A percentile compares a stretch with the other conserved stretches of the same genome.
Evolutionary conservation across 2,797 vertebrate genomes (phyloP).

Genomic region (Liparis tanakae): DNA sequence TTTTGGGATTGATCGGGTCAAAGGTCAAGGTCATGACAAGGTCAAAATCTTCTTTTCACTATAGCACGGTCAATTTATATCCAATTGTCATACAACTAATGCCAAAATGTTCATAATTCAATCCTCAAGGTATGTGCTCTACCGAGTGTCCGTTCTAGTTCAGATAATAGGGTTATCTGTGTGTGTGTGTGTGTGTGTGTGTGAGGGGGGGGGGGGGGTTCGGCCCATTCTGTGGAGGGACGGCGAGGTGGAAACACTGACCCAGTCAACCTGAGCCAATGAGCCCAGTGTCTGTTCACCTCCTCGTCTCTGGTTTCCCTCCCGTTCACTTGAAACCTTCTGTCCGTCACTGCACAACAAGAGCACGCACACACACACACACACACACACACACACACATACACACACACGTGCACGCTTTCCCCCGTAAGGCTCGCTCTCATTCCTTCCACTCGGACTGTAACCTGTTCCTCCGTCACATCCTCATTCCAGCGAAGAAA

Average conservation of each 20-base stretch:
- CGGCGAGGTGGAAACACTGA: constrained; percentile 78
- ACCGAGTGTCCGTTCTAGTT: too few species aligned
- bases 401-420: constrained; percentile 38
- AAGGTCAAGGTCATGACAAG: too few species aligned
- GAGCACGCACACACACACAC: constrained; percentile 26
- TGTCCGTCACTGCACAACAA: constrained; percentile 51
- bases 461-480: constrained; percentile 48
- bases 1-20: too few species aligned
- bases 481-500: constrained; percentile 66
- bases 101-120: too few species aligned
- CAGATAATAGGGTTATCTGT: constrained; percentile 18
- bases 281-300: constrained; percentile 62
- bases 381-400: constrained; percentile 32
- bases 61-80: too few species aligned
- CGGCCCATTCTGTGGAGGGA: constrained; percentile 25
- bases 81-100: too few species aligned
- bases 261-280: constrained; percentile 65
- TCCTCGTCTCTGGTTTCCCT: constrained; percentile 70
- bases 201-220: too few species aligned
- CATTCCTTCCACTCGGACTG: constrained; percentile 50
- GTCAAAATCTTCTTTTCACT: too few species aligned
- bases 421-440: constrained; percentile 27
- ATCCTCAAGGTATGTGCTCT: too few species aligned
- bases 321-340: constrained; percentile 72
- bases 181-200: background rate